Base-by-base conservation (phyloP, 2,888 invertebrate species). In the Yponomeuta cagnagella region DNA sequence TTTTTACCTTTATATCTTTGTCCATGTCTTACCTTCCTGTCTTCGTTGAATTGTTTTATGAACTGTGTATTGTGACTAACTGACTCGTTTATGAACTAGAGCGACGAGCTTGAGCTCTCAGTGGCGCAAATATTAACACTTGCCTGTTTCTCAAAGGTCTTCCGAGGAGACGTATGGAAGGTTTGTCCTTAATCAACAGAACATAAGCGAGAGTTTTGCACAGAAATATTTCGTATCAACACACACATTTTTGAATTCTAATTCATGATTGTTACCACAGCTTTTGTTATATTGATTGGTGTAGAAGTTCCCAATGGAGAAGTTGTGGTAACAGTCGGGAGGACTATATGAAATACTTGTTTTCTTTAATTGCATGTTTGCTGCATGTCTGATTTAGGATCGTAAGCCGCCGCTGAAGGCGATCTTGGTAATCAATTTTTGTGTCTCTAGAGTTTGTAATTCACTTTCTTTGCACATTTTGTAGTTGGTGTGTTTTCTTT, bases 91-190 rank as follows among this genome's bases (percentile, higher is more conserved):
- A 75, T 79, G 75, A 76, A 78, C 74, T 87, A 88, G 88, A 85
- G 84, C 82, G 82, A 85, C 86, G 86, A 82, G 82, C 52, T 58
- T 58, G 69, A 70, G 67, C 43, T 71, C 52, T 68, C 71, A 68
- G 85, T 88, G 83, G 84, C 83, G 85, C 82, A 86, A 84, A 86
- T 85, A 86, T 85, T 89, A 89, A 87, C 87, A 82, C 86, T 88
- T 87, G 83, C 84, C 82, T 88, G 83, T 89, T 89, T 90, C 89
- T 87, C 87, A 84, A 90, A 94, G 94, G 94, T 94, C 94, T 94
- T 93, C 90, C 94, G 93, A 80, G 94, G 94, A 93, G 90, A 93
- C 87, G 90, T 91, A 84, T 93, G 93, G 93, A 94, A 94, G 94
- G 94, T 94, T 94, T 93, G 94, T 94, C 87, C 81, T 81, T 84